Percentiles rank a stretch among this genome's conserved stretches.
These are phyloP conservation scores for Motacilla alba DNA, from an alignment of 2,113 vertebrate genomes.

Conservation along the genomic window DNA sequence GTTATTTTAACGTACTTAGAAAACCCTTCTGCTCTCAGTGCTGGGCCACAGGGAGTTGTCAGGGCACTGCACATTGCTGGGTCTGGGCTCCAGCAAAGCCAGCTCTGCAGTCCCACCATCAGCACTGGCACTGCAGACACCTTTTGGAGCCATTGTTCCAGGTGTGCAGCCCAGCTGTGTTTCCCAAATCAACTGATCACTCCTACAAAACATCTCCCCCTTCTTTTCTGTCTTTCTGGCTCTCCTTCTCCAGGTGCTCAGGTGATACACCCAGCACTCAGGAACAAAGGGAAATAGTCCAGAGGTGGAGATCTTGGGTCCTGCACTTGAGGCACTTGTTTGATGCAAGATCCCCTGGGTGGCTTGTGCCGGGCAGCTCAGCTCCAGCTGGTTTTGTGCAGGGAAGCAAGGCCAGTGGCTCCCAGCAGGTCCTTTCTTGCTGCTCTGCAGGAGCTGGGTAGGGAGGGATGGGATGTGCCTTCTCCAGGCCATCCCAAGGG, in stretches of 20 bases:
- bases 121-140: background rate
- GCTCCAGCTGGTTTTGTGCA: background rate
- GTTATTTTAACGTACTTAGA: background rate
- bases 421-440: background rate
- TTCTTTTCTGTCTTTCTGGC: background rate
- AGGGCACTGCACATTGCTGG: background rate
- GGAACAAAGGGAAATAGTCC: background rate
- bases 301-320: background rate
- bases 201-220: background rate
- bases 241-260: background rate
- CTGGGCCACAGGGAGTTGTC: background rate
- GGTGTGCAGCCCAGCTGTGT: background rate
- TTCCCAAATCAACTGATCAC: fast-evolving
- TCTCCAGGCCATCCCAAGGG: background rate
- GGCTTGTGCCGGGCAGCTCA: background rate
- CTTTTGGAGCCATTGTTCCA: background rate
- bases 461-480: background rate
- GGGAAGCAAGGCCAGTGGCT: background rate
- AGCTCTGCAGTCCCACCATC: background rate
- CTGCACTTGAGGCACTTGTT: background rate
- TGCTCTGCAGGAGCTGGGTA: background rate
- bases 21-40: background rate
- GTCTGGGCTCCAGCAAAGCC: background rate
- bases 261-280: background rate
- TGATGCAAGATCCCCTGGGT: background rate